Evolutionary conservation across 2,888 invertebrate genomes (phyloP).

Genomic region (Tortrix viridana): DNA sequence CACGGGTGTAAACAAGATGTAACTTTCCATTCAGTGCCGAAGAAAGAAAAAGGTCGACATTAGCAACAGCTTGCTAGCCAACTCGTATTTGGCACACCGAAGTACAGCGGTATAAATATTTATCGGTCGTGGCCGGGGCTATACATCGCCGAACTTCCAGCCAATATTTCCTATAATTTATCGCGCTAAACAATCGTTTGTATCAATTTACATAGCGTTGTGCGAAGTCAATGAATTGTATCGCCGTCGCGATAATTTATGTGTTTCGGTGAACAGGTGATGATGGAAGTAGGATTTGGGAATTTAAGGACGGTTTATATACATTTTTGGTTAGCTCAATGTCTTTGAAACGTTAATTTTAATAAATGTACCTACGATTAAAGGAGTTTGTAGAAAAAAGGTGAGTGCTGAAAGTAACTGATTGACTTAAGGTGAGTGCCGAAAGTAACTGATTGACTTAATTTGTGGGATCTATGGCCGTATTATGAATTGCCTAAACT

Average conservation of each 20-base stretch:
- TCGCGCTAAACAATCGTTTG: conserved; percentile 58
- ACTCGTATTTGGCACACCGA: conserved; percentile 53
- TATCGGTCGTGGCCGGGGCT: conserved; percentile 52
- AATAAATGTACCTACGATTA: too few species aligned
- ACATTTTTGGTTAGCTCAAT: too few species aligned
- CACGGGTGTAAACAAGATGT: conserved; percentile 32
- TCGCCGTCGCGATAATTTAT: conserved; percentile 29
- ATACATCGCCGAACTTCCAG: conserved; percentile 44
- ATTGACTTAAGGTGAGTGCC: too few species aligned
- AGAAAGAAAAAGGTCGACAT: conserved; percentile 33
- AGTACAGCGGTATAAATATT: conserved; percentile 52
- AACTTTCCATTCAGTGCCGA: conserved; percentile 15
- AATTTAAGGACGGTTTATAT: neutral
- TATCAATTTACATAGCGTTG: conserved; percentile 61
- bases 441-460: too few species aligned
- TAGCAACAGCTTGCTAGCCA: conserved; percentile 43
- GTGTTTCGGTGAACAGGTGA: conserved; percentile 19
- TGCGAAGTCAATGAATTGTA: conserved; percentile 49
- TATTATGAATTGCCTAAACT: too few species aligned
- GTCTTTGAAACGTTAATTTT: too few species aligned
- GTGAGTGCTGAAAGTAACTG: too few species aligned
- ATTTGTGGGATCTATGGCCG: too few species aligned
- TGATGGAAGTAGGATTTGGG: conserved; percentile 4
- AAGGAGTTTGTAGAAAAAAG: too few species aligned
- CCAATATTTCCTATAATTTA: conserved; percentile 47